Conservation (phyloP, 1,140 invertebrate species). For the Hypsibius dujardini region DNA sequence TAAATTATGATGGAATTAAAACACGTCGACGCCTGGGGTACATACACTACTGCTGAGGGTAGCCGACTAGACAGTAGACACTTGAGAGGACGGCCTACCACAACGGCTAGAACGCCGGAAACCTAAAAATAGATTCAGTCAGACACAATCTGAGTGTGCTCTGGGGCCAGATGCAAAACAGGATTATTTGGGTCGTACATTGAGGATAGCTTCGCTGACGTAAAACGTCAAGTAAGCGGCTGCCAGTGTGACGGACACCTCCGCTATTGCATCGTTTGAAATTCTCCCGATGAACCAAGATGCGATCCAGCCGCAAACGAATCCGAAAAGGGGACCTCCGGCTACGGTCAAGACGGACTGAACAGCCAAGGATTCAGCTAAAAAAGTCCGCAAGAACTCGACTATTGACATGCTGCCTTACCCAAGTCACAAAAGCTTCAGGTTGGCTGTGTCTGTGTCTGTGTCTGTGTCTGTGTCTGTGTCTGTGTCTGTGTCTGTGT, state of each 20-base stretch:
- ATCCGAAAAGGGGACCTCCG: constrained; percentile 5
- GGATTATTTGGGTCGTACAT: too few relatives aligned
- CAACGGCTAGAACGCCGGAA: constrained; percentile 37
- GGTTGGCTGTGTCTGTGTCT: too few relatives aligned
- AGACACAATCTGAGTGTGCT: too few relatives aligned
- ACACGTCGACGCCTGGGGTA: too few relatives aligned
- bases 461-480: too few relatives aligned
- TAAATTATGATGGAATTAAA: too few relatives aligned
- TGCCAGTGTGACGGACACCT: constrained; percentile 35
- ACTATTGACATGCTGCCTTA: too few relatives aligned
- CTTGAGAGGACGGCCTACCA: constrained; percentile 21
- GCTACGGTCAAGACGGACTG: constrained; percentile 6
- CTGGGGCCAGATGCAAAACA: too few relatives aligned
- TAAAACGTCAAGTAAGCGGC: constrained; percentile 36
- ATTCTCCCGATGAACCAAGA: neutral
- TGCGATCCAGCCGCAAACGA: neutral
- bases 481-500: too few relatives aligned
- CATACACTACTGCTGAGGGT: too few relatives aligned
- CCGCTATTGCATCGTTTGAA: constrained; percentile 28
- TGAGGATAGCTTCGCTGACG: constrained; percentile 29
- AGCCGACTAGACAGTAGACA: too few relatives aligned
- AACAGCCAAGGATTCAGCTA: neutral
- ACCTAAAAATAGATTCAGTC: constrained; percentile 24
- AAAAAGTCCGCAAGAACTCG: neutral
- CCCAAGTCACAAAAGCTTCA: too few relatives aligned